Percentiles rank a stretch among this genome's conserved stretches.
Conservation (phyloP, 30 jellyfish, hydroid and myxozoan genomes). For the Aurelia sp. region DNA sequence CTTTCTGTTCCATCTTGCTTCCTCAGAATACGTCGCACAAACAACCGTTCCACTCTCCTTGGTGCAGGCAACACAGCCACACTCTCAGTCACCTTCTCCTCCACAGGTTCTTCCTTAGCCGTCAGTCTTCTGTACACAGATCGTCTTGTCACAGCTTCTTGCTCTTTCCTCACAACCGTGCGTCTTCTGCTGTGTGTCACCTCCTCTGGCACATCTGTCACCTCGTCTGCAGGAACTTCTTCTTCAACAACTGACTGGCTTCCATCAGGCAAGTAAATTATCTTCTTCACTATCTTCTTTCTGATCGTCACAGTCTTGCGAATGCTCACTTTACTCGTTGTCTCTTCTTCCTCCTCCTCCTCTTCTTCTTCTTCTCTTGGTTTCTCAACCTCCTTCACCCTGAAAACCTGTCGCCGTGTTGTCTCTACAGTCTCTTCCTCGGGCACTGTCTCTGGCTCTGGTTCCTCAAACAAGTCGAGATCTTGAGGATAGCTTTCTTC, state of each 20-base stretch:
- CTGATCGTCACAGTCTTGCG: constrained; percentile 3
- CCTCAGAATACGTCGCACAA: constrained; percentile 77
- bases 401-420: constrained; percentile 46
- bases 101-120: neutral
- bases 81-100: constrained; percentile 48
- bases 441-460: constrained; percentile 25
- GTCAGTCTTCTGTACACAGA: constrained; percentile 14
- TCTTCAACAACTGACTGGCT: constrained; percentile 44
- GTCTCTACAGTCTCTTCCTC: constrained; percentile 1
- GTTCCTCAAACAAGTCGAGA: constrained; percentile 11
- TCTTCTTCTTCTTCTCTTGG: neutral
- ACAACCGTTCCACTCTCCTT: constrained; percentile 78
- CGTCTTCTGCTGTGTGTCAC: neutral
- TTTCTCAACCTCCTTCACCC: constrained; percentile 1
- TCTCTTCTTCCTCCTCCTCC: neutral
- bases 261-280: constrained; percentile 32
- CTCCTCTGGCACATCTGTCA: constrained; percentile 33
- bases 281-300: constrained; percentile 27
- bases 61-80: constrained; percentile 37
- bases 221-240: neutral
- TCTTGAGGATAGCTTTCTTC: constrained; percentile 26
- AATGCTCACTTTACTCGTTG: neutral
- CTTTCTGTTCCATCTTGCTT: constrained; percentile 53
- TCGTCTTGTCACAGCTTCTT: constrained; percentile 21
- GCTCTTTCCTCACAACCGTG: constrained; percentile 30